phyloP scores from a whole-genome alignment of 2,797 vertebrate species.

The Alouatta caraya region DNA sequence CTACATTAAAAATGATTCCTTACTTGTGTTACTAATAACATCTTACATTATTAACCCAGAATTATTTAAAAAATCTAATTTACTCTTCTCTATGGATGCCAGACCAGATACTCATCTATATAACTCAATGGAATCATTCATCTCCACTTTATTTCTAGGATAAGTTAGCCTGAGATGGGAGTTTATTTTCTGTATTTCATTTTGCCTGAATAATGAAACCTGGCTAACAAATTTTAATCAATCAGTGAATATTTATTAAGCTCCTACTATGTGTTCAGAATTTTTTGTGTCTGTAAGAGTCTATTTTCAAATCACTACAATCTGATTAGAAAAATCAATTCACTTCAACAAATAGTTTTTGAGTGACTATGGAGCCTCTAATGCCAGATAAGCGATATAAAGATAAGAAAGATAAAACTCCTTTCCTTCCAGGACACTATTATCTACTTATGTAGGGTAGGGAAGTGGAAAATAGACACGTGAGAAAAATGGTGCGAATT shows the following conservation, averaged over 20 bases:
- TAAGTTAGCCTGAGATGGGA: not conserved
- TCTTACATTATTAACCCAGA: constrained; percentile 68
- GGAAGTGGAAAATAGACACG: not conserved
- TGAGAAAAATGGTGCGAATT: not conserved
- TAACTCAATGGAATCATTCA: constrained; percentile 54
- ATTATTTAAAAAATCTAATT: constrained; percentile 73
- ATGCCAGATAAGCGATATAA: not conserved
- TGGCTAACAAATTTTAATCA: not conserved
- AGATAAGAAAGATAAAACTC: not conserved
- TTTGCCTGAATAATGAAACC: constrained; percentile 27
- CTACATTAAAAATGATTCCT: constrained; percentile 71
- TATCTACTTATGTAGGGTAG: not conserved
- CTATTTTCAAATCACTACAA: not conserved
- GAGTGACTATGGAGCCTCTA: not conserved
- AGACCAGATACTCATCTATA: constrained; percentile 25
- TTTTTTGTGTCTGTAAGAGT: not conserved
- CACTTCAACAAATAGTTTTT: not conserved
- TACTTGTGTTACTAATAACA: constrained; percentile 69
- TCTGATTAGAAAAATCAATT: constrained; percentile 39
- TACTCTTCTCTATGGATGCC: constrained; percentile 56
- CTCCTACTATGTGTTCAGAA: constrained; percentile 50
- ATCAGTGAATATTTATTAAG: constrained; percentile 48
- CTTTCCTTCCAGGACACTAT: not conserved
- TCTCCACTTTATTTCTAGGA: not conserved
- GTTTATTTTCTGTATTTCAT: constrained; percentile 45